phyloP scores from a whole-genome alignment of 2,797 vertebrate species.

The Schizopygopsis malacanthus region DNA sequence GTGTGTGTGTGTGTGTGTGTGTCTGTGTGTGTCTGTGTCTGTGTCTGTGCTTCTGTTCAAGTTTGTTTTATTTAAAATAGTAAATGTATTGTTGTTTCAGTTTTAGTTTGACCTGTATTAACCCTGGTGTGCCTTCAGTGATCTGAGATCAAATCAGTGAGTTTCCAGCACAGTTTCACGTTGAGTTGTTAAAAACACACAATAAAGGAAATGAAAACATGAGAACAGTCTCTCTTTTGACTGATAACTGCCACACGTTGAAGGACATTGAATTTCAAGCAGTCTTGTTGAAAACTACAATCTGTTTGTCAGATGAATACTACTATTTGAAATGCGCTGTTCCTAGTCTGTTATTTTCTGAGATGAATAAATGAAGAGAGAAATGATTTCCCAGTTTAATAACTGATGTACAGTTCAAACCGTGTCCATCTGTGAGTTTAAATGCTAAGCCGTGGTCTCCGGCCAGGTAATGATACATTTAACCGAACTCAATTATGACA shows the following conservation, averaged over 20 bases:
- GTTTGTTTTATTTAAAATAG: not conserved
- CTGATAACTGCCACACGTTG: slow-evolving; percentile 49
- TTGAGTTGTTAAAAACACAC: slow-evolving; percentile 23
- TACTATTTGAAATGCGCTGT: slow-evolving; percentile 74
- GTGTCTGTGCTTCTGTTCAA: not conserved
- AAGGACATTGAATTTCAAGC: slow-evolving; percentile 72
- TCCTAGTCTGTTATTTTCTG: slow-evolving; percentile 52
- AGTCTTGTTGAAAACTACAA: slow-evolving; percentile 66
- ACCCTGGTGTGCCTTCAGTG: no score
- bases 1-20: not conserved
- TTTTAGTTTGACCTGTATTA: not conserved
- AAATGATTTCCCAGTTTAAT: slow-evolving; percentile 76
- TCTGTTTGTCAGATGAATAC: slow-evolving; percentile 67
- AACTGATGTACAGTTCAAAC: slow-evolving; percentile 77
- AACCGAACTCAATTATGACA: slow-evolving; percentile 84
- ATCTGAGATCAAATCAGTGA: not conserved
- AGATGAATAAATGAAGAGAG: slow-evolving; percentile 66
- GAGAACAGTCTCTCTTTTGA: slow-evolving; percentile 38
- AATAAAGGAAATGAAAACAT: slow-evolving; percentile 36
- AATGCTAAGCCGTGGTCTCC: slow-evolving; percentile 76
- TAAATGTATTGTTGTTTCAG: not conserved
- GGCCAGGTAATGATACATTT: slow-evolving; percentile 82
- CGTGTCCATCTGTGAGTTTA: slow-evolving; percentile 69
- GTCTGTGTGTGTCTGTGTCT: no score
- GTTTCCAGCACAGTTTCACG: not conserved